Conservation (phyloP, 2,113 vertebrate genomes). For the Egretta garzetta region DNA sequence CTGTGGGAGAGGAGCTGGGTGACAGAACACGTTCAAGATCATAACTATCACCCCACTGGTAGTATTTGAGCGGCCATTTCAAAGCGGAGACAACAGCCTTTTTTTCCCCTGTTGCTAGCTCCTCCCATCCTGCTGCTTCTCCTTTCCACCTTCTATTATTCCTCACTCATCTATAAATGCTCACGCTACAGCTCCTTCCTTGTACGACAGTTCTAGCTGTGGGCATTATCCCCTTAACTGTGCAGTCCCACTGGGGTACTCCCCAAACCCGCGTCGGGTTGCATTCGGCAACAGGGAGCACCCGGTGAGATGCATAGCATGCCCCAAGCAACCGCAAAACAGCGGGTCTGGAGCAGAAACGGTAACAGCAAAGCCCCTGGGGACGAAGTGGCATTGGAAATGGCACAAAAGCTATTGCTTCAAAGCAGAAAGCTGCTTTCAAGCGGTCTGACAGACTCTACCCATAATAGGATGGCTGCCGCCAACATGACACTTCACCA, state of each 20-base stretch:
- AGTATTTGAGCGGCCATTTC: not conserved
- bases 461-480: fast-evolving
- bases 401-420: not conserved
- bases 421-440: not conserved
- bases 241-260: fast-evolving
- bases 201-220: not conserved
- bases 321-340: not conserved
- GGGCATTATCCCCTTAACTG: not conserved
- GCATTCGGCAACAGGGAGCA: fast-evolving
- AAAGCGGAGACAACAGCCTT: not conserved
- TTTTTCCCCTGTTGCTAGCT: fast-evolving
- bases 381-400: not conserved
- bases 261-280: fast-evolving
- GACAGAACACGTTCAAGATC: not conserved
- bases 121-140: not conserved
- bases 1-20: not conserved
- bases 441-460: not conserved
- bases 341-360: fast-evolving
- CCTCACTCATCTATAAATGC: not conserved
- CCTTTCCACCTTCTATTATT: not conserved
- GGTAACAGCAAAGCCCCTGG: not conserved
- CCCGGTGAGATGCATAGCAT: fast-evolving
- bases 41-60: not conserved
- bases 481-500: not conserved
- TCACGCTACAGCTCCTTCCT: not conserved